Percentiles rank a stretch among this genome's conserved stretches.
These are phyloP conservation scores for Cyphomyrus plagiostoma DNA, from an alignment of 2,113 vertebrate genomes.

Conservation along the genomic window DNA sequence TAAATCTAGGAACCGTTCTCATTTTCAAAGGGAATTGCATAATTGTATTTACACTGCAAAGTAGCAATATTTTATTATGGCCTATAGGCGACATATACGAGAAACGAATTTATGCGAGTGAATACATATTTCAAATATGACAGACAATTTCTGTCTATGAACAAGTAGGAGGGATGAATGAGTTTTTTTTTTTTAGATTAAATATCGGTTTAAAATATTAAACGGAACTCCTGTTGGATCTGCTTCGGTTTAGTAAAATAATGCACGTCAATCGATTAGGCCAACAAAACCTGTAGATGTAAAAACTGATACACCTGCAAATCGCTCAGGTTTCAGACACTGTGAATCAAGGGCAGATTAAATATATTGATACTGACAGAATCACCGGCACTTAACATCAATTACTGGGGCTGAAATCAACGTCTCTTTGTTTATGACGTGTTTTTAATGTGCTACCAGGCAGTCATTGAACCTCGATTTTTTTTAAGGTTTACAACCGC, in stretches of 20 bases:
- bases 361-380: not conserved
- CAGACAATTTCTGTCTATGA: not conserved
- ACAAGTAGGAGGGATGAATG: not conserved
- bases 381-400: not conserved
- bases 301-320: not conserved
- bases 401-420: slow-evolving; percentile 1
- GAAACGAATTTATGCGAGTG: not conserved
- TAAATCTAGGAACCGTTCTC: not conserved
- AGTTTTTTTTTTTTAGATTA: not conserved
- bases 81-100: not conserved
- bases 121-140: not conserved
- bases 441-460: not conserved
- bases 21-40: not conserved
- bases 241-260: not conserved
- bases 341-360: not conserved
- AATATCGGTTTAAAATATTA: not conserved
- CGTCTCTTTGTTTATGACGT: slow-evolving; percentile 2
- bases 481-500: slow-evolving; percentile 19
- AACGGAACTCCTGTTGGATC: not conserved
- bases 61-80: not conserved
- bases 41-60: not conserved
- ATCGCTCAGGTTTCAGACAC: not conserved
- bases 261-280: not conserved
- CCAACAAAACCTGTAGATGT: not conserved
- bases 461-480: not conserved